Conservation (phyloP, 2,113 vertebrate species). For the Engraulis encrasicolus region DNA sequence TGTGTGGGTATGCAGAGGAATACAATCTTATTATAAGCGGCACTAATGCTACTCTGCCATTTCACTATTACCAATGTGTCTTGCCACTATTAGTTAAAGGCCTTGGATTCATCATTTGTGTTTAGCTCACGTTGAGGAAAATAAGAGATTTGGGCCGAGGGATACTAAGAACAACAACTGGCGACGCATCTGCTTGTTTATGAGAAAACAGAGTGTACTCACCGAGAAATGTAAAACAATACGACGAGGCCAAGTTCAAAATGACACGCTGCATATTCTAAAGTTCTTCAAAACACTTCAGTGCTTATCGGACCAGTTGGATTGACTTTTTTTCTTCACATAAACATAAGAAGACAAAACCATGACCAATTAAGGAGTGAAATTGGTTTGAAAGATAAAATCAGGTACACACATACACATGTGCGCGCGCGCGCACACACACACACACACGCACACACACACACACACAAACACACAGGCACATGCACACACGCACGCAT, state of each 20-base stretch:
- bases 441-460: too few species aligned
- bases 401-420: too few species aligned
- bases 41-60: too few species aligned
- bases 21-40: too few species aligned
- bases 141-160: neutral
- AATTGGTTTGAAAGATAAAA: conserved; percentile 63
- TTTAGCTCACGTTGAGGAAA: neutral
- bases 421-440: too few species aligned
- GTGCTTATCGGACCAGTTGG: conserved; percentile 19
- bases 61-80: too few species aligned
- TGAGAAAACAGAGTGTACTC: neutral
- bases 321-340: conserved; percentile 17
- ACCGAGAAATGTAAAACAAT: neutral
- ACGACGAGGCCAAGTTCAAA: neutral
- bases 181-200: neutral
- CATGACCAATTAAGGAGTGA: conserved; percentile 59
- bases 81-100: too few species aligned
- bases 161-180: neutral
- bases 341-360: conserved; percentile 28
- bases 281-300: neutral
- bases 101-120: neutral
- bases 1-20: too few species aligned
- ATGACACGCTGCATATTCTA: neutral
- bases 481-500: too few species aligned
- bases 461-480: too few species aligned